These are phyloP conservation scores for Ctenochaetus hawaiiensis DNA, from an alignment of 2,797 vertebrate genomes.

Conservation along the genomic window DNA sequence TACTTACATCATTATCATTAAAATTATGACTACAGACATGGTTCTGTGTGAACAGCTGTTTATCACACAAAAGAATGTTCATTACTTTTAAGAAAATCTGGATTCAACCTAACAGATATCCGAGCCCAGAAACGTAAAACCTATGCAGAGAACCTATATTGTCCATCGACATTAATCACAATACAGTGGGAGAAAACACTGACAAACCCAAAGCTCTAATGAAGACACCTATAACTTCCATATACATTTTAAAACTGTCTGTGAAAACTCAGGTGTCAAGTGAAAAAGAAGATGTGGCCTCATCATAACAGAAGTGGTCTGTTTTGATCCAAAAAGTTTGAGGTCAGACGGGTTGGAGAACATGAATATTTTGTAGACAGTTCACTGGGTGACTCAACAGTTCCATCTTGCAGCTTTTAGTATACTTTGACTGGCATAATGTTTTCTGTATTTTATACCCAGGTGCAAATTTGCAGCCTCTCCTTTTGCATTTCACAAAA, in stretches of 20 bases:
- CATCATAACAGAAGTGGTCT: too few species aligned
- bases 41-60: too few species aligned
- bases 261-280: too few species aligned
- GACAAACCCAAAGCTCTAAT: neutral
- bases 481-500: slow-evolving; percentile 45
- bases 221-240: neutral
- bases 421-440: slow-evolving; percentile 10
- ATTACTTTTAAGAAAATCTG: too few species aligned
- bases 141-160: neutral
- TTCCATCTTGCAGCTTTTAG: slow-evolving; percentile 11
- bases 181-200: neutral
- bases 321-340: neutral
- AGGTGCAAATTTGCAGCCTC: slow-evolving; percentile 22
- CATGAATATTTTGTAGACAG: neutral
- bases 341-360: neutral
- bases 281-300: too few species aligned
- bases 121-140: neutral
- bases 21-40: too few species aligned
- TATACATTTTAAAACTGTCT: too few species aligned
- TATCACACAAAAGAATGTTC: too few species aligned
- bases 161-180: neutral
- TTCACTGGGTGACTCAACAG: slow-evolving; percentile 11
- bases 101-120: too few species aligned
- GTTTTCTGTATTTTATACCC: slow-evolving; percentile 35
- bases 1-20: too few species aligned